Percentiles rank a stretch among this genome's conserved stretches.
These are phyloP conservation scores for Eupithecia subfuscata DNA, from an alignment of 2,888 invertebrate genomes.

Conservation along the genomic window DNA sequence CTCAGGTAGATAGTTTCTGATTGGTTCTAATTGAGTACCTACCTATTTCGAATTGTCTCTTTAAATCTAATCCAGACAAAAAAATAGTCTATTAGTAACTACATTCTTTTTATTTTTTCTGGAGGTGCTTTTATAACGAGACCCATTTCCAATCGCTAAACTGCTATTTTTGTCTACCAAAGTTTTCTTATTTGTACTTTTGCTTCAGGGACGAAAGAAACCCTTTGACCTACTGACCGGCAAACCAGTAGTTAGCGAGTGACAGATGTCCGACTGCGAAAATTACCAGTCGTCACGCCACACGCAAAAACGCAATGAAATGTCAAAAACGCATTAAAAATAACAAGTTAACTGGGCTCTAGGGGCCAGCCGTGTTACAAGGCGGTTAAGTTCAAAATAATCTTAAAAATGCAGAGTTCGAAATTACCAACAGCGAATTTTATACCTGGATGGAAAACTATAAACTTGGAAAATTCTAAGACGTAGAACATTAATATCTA, in stretches of 20 bases:
- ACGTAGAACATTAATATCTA: too few species aligned
- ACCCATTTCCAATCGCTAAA: background rate
- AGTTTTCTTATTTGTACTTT: background rate
- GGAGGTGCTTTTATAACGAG: background rate
- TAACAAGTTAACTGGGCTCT: conserved; percentile 27
- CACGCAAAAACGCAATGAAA: conserved; percentile 63
- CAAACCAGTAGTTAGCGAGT: conserved; percentile 66
- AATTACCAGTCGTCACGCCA: conserved; percentile 65
- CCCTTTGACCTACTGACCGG: conserved; percentile 72
- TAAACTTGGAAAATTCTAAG: too few species aligned
- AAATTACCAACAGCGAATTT: background rate
- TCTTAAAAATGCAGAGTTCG: background rate
- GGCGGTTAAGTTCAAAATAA: background rate
- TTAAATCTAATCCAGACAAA: too few species aligned
- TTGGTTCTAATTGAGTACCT: too few species aligned
- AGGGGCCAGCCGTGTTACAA: background rate
- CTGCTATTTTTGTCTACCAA: background rate
- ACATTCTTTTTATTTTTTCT: background rate
- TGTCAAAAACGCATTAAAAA: conserved; percentile 52
- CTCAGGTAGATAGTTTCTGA: background rate
- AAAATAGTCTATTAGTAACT: too few species aligned
- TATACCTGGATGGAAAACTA: too few species aligned
- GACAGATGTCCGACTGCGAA: conserved; percentile 74
- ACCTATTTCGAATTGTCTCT: too few species aligned
- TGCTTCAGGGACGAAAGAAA: conserved; percentile 3